phyloP scores from a whole-genome alignment of 1,140 invertebrate genomes.

The Ctenoplectra terminalis region DNA sequence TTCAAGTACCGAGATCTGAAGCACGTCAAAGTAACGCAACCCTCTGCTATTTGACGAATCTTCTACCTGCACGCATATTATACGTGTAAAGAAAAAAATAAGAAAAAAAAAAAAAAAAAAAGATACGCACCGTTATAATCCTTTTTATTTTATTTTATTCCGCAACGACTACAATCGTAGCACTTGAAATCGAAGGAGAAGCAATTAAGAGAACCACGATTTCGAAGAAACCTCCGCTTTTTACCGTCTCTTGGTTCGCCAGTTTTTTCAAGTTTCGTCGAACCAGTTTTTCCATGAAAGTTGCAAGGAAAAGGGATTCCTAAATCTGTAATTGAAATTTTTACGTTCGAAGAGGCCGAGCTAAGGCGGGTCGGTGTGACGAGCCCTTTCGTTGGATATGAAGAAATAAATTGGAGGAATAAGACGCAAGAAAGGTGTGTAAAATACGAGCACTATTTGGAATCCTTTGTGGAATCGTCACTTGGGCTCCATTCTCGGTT shows the following conservation, averaged over 20 bases:
- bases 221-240: background rate
- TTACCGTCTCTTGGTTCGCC: background rate
- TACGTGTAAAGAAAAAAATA: background rate
- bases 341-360: background rate
- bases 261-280: background rate
- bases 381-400: conserved; percentile 1
- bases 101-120: too few species aligned
- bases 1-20: too few species aligned
- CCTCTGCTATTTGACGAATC: background rate
- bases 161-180: background rate
- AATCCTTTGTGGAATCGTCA: conserved; percentile 3
- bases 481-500: background rate
- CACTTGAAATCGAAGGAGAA: background rate
- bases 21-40: conserved; percentile 13
- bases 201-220: background rate
- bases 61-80: background rate
- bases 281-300: background rate
- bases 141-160: too few species aligned
- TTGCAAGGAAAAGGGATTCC: background rate
- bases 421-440: background rate
- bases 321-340: conserved; percentile 27
- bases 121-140: too few species aligned
- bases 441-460: conserved; percentile 4
- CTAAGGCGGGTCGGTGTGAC: background rate
- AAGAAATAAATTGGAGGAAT: conserved; percentile 16